phyloP scores from a whole-genome alignment of 2,797 vertebrate species.

The Anisognathus igniventris region DNA sequence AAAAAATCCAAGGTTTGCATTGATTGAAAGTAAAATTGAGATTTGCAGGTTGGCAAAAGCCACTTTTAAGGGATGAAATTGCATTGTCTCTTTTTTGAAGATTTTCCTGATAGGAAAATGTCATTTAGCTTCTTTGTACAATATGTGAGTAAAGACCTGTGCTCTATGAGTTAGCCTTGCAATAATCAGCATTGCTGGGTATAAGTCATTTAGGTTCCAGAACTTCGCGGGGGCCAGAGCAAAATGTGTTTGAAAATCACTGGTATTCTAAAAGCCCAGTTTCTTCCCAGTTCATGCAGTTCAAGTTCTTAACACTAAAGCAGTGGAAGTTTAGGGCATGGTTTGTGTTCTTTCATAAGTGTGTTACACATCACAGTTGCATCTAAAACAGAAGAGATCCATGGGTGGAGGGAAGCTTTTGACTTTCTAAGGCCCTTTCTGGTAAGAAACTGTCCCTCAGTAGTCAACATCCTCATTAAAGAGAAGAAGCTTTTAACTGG shows the following conservation, averaged over 20 bases:
- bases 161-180: not conserved
- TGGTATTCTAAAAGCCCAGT: not conserved
- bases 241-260: not conserved
- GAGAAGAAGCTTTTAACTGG: not conserved
- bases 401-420: not conserved
- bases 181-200: not conserved
- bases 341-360: not conserved
- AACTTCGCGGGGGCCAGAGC: accelerated
- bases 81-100: not conserved
- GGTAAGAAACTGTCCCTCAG: not conserved
- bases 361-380: accelerated
- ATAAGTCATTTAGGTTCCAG: not conserved
- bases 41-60: not conserved
- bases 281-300: not conserved
- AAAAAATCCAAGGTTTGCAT: not conserved
- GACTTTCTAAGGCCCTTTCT: not conserved
- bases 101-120: not conserved
- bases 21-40: not conserved
- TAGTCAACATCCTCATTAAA: not conserved
- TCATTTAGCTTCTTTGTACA: not conserved
- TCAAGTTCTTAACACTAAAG: not conserved
- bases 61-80: not conserved
- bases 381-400: not conserved
- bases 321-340: not conserved
- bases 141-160: not conserved